Conservation (phyloP, 1,140 invertebrate genomes). For the Drosophila mayri region DNA sequence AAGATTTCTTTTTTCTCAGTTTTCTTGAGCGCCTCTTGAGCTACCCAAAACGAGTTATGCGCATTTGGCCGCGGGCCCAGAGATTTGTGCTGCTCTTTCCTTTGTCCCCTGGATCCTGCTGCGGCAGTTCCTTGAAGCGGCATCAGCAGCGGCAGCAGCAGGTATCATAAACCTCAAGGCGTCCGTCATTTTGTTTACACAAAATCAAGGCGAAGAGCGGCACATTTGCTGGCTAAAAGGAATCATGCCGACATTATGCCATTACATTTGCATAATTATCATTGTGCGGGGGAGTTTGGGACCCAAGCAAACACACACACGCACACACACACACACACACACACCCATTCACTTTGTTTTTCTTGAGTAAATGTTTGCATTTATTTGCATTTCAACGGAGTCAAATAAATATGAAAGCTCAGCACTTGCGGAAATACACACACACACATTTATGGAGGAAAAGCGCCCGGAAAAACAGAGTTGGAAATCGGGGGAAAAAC, state of each 20-base stretch:
- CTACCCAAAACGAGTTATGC: constrained; percentile 70
- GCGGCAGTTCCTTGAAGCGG: background rate
- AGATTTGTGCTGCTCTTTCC: constrained; percentile 67
- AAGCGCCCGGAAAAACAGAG: constrained; percentile 7
- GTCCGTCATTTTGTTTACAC: constrained; percentile 79
- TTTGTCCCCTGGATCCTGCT: constrained; percentile 8
- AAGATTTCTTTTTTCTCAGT: background rate
- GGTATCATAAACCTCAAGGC: constrained; percentile 71
- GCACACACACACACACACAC: background rate
- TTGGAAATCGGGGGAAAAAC: background rate
- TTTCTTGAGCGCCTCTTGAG: background rate
- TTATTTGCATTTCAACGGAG: constrained; percentile 73
- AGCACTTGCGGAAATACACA: constrained; percentile 19
- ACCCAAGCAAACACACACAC: background rate
- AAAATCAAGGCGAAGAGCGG: constrained; percentile 58
- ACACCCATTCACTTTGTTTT: constrained; percentile 32
- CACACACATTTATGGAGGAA: background rate
- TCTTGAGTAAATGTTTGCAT: constrained; percentile 54
- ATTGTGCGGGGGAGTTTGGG: constrained; percentile 41
- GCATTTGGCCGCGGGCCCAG: constrained; percentile 65
- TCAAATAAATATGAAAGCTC: constrained; percentile 57
- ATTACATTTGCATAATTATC: constrained; percentile 81
- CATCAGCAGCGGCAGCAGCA: constrained; percentile 34
- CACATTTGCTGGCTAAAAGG: constrained; percentile 31
- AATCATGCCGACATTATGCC: constrained; percentile 77